phyloP scores from a whole-genome alignment of 2,888 invertebrate species.

The Calliopum simillimum region DNA sequence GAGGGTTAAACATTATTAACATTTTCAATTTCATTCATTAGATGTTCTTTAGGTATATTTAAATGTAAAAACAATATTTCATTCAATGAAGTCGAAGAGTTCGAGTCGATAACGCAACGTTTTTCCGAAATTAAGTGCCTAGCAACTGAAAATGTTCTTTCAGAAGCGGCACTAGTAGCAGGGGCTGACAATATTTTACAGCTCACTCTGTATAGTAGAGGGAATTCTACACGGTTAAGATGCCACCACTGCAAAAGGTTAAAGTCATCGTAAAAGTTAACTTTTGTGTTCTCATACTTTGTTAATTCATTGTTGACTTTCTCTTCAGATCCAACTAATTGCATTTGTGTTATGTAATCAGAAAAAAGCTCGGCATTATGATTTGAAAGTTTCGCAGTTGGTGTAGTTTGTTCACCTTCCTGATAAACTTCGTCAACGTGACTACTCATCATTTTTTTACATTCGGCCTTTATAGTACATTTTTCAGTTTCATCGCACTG shows the following conservation, averaged over 20 bases:
- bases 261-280: conserved; percentile 17
- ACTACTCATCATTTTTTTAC: conserved; percentile 38
- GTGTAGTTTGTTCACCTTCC: background rate
- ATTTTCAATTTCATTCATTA: too few relatives aligned
- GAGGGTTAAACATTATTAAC: too few relatives aligned
- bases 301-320: conserved; percentile 33
- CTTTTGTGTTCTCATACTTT: conserved; percentile 33
- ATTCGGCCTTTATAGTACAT: conserved; percentile 35
- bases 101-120: conserved; percentile 4
- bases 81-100: conserved; percentile 19
- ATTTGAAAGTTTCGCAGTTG: conserved; percentile 23
- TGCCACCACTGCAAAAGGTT: conserved; percentile 24
- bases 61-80: conserved; percentile 31
- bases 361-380: conserved; percentile 31
- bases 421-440: conserved; percentile 28
- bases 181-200: conserved; percentile 34
- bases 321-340: conserved; percentile 17
- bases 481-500: conserved; percentile 40
- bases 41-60: background rate
- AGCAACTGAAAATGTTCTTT: conserved; percentile 11
- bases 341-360: conserved; percentile 34
- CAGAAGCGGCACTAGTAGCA: conserved; percentile 30
- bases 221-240: conserved; percentile 8
- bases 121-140: conserved; percentile 22
- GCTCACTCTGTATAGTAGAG: conserved; percentile 27